Base-by-base conservation (phyloP, 2,113 vertebrate genomes). In the zebrafish (Danio rerio) region DNA sequence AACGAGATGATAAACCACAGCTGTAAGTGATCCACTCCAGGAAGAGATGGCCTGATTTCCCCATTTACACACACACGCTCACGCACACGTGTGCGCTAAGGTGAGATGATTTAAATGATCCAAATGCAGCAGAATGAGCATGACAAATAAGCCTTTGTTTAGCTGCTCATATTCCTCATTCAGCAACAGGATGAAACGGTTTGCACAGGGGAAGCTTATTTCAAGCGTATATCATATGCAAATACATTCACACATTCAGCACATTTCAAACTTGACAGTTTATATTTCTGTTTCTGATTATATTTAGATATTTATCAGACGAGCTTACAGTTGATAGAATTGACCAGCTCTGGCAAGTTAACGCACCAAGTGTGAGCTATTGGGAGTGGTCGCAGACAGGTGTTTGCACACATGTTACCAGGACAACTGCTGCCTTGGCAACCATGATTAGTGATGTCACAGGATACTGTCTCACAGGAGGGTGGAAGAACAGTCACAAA, bases 401-500 rank as follows among this genome's bases (percentile, higher is more conserved):
- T 80, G 81, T 77, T 42, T 47, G 47, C 70, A 50, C 12, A 68
- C 53, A 18, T 7, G 53, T 83, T 20, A 65, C 81, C 66, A 0
- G 74, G 55, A 73, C 71, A 81, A 81, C 85, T 50, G 77, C 66
- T 86, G 66, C 65, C 66, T 66, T 83, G 50, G 78, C 50, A 53
- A 43, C 9, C 3, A 11, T 50, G 9, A 61, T 73, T 81, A 61
- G 58, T 80, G 81, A 76, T 80, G 47, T 77, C 81, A 86, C 31
- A 62, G 62, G 71, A 71, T 13, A 20, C 16, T 18, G 13, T 65
- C 61, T 68, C 53, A 13, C 53, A 69, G 58, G 56, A 50, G 72
- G 47, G 63, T 72, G 78, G 45, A 16, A 31, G 75, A 49, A 62
- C 58, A 40, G 45, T 18, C 20, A 7, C 56, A 49, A 49, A 50